Conservation (phyloP, 2,113 vertebrate genomes). For the Corythaixoides concolor region DNA sequence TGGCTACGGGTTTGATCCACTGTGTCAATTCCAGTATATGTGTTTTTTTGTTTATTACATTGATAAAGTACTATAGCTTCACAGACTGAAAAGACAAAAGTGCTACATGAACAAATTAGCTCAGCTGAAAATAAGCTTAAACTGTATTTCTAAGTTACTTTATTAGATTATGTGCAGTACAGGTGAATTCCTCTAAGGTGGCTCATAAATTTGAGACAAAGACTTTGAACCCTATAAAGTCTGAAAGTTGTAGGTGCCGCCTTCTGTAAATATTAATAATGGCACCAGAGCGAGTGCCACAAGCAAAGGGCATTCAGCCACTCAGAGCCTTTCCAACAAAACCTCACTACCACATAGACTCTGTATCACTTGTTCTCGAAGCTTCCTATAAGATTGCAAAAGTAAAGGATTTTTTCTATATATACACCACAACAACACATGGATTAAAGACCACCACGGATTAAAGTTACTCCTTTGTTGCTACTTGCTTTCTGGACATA, state of each 20-base stretch:
- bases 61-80: not conserved
- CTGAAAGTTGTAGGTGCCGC: constrained; percentile 5
- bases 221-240: constrained; percentile 58
- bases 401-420: not conserved
- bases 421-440: not conserved
- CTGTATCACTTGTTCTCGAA: not conserved
- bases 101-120: not conserved
- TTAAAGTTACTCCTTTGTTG: not conserved
- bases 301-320: not conserved
- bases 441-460: not conserved
- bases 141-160: not conserved
- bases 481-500: not conserved
- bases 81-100: not conserved
- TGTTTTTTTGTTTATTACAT: not conserved
- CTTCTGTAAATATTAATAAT: constrained; percentile 61
- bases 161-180: not conserved
- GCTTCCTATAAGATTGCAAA: not conserved
- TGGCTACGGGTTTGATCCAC: not conserved
- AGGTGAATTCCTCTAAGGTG: constrained; percentile 7
- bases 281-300: not conserved
- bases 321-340: not conserved
- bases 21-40: not conserved
- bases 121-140: not conserved
- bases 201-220: constrained; percentile 39
- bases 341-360: not conserved